Evolutionary conservation across 2,113 vertebrate genomes (phyloP), one percentile per base, ranked within the genome.

Genomic region (Garra rufa): DNA sequence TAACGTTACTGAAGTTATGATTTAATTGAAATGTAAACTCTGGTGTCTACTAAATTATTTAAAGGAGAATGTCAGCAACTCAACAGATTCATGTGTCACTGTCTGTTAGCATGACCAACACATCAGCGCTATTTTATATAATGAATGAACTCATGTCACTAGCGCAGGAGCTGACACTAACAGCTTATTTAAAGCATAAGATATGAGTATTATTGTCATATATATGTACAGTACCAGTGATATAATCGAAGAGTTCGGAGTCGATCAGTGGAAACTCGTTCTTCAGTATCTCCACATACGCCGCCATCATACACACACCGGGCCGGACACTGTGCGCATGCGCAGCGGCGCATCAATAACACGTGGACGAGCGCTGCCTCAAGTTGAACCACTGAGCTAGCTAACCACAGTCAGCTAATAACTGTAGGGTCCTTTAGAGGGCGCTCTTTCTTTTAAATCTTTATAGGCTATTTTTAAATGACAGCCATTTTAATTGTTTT

Each of bases 201-300:
- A n/a, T 6, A 4, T 30, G 61, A 2, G n/a, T 21, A 48, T 17
- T 19, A 28, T 30, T 34, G 59, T 34, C 21, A 28, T 28, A 9
- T 26, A 44, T 43, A 3, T 80, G 43, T 81, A 82, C 46, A 15
- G 46, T 91, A 98, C 97, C 97, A 59, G 96, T 98, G 85, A 98
- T 96, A 86, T 99, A 99, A 85, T 96, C 94, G 88, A 98, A 97
- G 19, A 99, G 94, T 91, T 98, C 97, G 38, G 93, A 90, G 91
- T 99, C 97, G 88, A 99, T 96, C 90, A 97, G 94, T 0, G 97
- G 97, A 92, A 99, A 98, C 96, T 99, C 97, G 93, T 92, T 97
- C 93, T 95, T 95, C 89, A 99, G 92, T 76, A 99, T 98, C 59
- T 98, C 97, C 90, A 96, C 96, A 92, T 96, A 98, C 63, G 97